Percentiles rank a stretch among this genome's conserved stretches.
phyloP scores from a whole-genome alignment of 1,140 invertebrate genomes.

The Hyposmocoma kahamanoa region DNA sequence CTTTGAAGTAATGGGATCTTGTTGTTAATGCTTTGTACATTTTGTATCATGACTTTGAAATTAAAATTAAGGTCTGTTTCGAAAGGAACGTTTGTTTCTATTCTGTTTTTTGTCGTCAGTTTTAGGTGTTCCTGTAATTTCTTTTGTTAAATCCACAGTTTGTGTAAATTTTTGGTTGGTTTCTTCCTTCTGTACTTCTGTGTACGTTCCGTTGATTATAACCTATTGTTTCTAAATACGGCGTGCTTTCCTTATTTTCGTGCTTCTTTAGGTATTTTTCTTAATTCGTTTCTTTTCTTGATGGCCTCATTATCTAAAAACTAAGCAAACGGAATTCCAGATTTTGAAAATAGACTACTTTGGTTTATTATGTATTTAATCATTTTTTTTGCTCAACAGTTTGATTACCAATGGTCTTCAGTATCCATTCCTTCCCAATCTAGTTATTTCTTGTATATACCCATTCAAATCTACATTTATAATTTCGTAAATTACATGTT shows the following conservation, averaged over 20 bases:
- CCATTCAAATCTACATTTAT: neutral
- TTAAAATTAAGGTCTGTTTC: neutral
- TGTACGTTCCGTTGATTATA: neutral
- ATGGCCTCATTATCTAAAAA: neutral
- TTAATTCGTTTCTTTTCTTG: neutral
- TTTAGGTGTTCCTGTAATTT: neutral
- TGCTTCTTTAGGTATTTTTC: neutral
- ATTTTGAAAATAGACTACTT: neutral
- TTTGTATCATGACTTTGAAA: too few species aligned
- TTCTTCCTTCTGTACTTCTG: too few species aligned
- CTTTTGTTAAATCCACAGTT: neutral
- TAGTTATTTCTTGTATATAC: neutral
- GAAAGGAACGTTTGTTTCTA: neutral
- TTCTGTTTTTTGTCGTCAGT: neutral
- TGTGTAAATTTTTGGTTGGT: too few species aligned
- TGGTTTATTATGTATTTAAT: neutral
- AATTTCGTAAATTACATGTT: neutral
- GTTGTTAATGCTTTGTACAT: neutral
- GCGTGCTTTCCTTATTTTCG: neutral
- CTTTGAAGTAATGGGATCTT: neutral
- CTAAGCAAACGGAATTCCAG: neutral
- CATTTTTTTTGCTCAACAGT: neutral
- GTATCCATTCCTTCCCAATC: neutral
- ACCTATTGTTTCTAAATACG: neutral
- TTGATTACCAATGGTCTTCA: neutral